These are phyloP conservation scores for Chaetorhynchus papuensis DNA, from an alignment of 2,113 vertebrate species.

Conservation along the genomic window DNA sequence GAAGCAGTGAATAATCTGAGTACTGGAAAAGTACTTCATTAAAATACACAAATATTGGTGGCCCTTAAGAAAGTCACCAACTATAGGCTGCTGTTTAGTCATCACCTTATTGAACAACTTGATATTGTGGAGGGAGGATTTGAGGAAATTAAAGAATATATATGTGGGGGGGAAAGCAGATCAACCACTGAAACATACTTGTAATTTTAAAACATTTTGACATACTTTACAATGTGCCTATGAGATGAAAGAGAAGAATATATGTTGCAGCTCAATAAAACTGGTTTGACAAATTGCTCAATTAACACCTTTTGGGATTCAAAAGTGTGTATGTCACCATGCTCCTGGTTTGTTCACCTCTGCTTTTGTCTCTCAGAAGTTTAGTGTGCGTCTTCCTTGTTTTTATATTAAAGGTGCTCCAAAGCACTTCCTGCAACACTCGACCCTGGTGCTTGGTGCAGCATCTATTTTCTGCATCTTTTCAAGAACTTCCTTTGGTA, in stretches of 20 bases:
- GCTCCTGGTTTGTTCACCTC: background rate
- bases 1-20: background rate
- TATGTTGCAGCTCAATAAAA: background rate
- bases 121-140: background rate
- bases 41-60: background rate
- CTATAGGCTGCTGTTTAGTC: background rate
- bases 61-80: background rate
- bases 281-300: background rate
- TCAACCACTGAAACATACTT: background rate
- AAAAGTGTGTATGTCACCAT: background rate
- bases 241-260: background rate
- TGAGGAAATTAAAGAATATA: background rate
- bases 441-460: constrained; percentile 79
- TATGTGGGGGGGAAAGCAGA: background rate
- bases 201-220: background rate
- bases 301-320: background rate
- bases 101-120: background rate
- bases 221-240: background rate
- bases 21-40: constrained; percentile 9
- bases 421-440: constrained; percentile 90
- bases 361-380: background rate
- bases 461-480: constrained; percentile 82
- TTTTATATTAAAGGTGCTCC: constrained; percentile 86
- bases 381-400: background rate
- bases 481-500: constrained; percentile 81